These are phyloP conservation scores for Liparis tanakae DNA, from an alignment of 2,797 vertebrate species.

Conservation along the genomic window DNA sequence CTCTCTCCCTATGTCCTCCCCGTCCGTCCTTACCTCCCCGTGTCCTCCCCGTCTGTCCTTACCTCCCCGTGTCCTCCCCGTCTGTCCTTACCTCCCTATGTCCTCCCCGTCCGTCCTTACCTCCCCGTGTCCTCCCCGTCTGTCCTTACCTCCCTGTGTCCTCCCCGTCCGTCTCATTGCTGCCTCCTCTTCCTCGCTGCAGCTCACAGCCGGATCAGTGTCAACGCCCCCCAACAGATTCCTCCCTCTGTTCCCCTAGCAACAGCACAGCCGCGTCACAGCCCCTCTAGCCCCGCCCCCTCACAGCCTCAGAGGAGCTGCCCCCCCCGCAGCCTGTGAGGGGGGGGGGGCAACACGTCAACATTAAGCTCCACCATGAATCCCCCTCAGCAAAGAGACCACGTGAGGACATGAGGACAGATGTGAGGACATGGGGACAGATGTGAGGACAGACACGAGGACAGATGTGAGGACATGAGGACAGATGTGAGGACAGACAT, in stretches of 20 bases:
- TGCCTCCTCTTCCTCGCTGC: conserved; percentile 52
- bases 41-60: conserved; percentile 14
- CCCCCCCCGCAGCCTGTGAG: conserved; percentile 29
- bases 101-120: no score
- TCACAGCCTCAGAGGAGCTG: not conserved
- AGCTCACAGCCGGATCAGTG: conserved; percentile 47
- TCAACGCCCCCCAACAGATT: conserved; percentile 39
- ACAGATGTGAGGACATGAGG: no score
- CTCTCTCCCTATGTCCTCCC: no score
- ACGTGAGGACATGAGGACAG: no score
- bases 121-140: not conserved
- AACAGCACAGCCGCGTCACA: conserved; percentile 77
- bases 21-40: no score
- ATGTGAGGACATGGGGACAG: no score
- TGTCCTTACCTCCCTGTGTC: conserved; percentile 74
- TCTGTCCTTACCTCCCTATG: no score
- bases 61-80: conserved; percentile 15
- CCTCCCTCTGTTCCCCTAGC: conserved; percentile 77
- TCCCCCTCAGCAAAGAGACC: no score
- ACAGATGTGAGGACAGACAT: no score
- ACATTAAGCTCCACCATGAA: no score
- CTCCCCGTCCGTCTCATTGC: conserved; percentile 62
- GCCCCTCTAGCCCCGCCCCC: conserved; percentile 40
- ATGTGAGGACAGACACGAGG: no score
- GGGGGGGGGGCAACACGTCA: no score